Base-by-base conservation (phyloP, 2,888 invertebrate species). In the Caenorhabditis wallacei region DNA sequence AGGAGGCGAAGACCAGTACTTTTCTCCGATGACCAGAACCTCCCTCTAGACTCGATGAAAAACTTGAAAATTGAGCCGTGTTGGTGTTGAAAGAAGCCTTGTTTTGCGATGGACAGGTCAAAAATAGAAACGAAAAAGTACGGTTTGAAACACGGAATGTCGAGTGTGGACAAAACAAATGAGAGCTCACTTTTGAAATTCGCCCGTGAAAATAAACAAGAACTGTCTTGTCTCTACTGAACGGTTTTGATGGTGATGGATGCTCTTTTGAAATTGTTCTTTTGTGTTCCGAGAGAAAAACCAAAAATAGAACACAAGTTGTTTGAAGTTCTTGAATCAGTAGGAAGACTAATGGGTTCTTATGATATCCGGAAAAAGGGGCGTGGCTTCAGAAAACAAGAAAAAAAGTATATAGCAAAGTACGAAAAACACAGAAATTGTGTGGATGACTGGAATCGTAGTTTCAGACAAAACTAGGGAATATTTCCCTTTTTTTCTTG, bases 1-100 rank as follows among this genome's bases (percentile, higher is more conserved):
- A 18, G n/a, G 24, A 69, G 20, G 51, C 24, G 20, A 35, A 66
- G 66, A 53, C 66, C 66, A 66, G 66, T 66, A 66, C 66, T 66
- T 66, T 66, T 66, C 64, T 22, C 30, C 66, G 53, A 2, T 11
- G 40, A 66, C 66, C 24, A 66, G 66, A 66, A 66, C 66, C 66
- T 20, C 13, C 40, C 7, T 16, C 24, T 20, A n/a, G n/a, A n/a
- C n/a, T n/a, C 40, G 43, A 56, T 30, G 22, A 40, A 63, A 63
- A 64, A 74, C 74, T 74, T 74, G 74, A 74, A 74, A 74, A 66
- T 56, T 46, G 64, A 74, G 61, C 59, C 37, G n/a, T 30, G 46
- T 46, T 43, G 22, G 18, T 40, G 46, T 26, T 18, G 46, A 30
- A 51, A 30, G 59, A 40, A n/a, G n/a, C 43, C 13, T 13, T 16